Base-by-base conservation (phyloP, 1,140 invertebrate species). In the Saxidomus purpurata region DNA sequence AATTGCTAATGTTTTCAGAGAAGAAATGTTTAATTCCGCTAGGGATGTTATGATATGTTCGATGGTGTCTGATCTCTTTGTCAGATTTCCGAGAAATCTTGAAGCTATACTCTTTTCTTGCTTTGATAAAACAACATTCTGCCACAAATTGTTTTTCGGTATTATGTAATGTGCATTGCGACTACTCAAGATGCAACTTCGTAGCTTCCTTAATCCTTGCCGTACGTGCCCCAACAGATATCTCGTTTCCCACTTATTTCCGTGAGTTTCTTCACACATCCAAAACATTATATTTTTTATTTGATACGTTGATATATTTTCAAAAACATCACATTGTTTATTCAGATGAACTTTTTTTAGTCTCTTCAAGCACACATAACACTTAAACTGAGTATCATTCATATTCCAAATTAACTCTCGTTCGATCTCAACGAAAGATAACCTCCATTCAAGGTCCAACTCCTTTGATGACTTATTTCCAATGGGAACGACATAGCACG, bases 321-420 rank as follows among this genome's bases (percentile, higher is more conserved):
- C 28, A n/a, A 63, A 63, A 63, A 63, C 11, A 9, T 1, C n/a
- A 28, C 15, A 43, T 43, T 63, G 0, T 28, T 25, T 25, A 28
- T 28, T 28, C 19, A 63, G n/a, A 4, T 4, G 8, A 3, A 6
- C 13, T 6, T 19, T 11, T 63, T 63, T 63, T 28, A 63, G 25
- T 11, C 19, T 25, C 15, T 63, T 63, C 25, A 63, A 28, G 59
- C 0, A 63, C 25, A 63, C 25, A 63, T 63, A 63, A 15, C 59
- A 63, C n/a, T 63, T 63, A 63, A 28, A 63, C n/a, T 63, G 59
- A 8, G 59, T 63, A 25, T 63, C 59, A 15, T 63, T 63, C 59
- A 63, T 28, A 28, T 25, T 63, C 59, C 59, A 63, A 28, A 63
- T 63, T n/a, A 63, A 63, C 15, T 63, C 59, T 28, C 59, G 59